Conservation (phyloP, 2,888 invertebrate genomes). For the Drosophila tripunctata region DNA sequence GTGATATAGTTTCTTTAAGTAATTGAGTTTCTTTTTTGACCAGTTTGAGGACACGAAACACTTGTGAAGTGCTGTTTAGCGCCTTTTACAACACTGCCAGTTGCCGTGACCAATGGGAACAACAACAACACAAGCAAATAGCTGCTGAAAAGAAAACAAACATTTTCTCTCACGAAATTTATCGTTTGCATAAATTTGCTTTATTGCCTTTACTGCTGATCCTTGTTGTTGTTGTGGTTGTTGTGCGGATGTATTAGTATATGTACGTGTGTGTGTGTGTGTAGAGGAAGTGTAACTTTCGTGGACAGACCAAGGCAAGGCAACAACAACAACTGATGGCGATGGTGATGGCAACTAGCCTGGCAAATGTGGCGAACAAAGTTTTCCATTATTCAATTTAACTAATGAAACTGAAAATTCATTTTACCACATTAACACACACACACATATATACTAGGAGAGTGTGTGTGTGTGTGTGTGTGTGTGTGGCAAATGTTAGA, state of each 20-base stretch:
- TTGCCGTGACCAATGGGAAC: constrained; percentile 26
- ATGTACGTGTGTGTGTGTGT: constrained; percentile 30
- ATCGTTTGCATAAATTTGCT: constrained; percentile 83
- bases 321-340: constrained; percentile 41
- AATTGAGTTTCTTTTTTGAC: background rate
- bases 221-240: constrained; percentile 38
- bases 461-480: constrained; percentile 5
- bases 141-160: constrained; percentile 72
- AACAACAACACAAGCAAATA: constrained; percentile 14
- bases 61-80: constrained; percentile 54
- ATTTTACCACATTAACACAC: constrained; percentile 81
- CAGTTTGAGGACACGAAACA: background rate
- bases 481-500: constrained; percentile 28
- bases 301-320: constrained; percentile 61
- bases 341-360: constrained; percentile 23
- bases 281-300: constrained; percentile 77
- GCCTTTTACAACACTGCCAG: constrained; percentile 64
- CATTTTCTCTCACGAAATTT: constrained; percentile 79
- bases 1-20: background rate
- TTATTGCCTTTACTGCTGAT: constrained; percentile 67
- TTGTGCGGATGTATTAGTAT: constrained; percentile 18
- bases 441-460: constrained; percentile 44
- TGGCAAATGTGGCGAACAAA: constrained; percentile 75
- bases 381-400: constrained; percentile 83
- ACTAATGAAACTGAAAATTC: constrained; percentile 84